phyloP scores from a whole-genome alignment of 1,140 invertebrate genomes.

The Drosophila ironensis region DNA sequence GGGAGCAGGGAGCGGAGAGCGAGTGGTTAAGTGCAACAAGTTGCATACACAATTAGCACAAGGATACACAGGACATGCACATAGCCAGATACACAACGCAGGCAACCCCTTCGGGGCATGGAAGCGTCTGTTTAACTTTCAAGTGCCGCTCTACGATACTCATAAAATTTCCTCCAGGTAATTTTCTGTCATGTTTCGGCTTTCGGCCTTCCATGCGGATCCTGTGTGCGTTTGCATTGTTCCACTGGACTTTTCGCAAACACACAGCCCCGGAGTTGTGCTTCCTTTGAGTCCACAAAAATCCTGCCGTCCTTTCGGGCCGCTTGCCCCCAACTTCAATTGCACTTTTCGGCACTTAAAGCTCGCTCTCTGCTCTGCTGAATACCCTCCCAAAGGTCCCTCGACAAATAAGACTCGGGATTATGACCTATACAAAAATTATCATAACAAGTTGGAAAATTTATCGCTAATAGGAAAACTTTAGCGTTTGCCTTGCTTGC shows the following conservation, averaged over 20 bases:
- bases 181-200: slow-evolving; percentile 60
- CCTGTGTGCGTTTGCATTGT: slow-evolving; percentile 42
- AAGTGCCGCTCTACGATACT: slow-evolving; percentile 73
- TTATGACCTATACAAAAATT: no score
- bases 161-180: slow-evolving; percentile 79
- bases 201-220: slow-evolving; percentile 1
- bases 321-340: slow-evolving; percentile 40
- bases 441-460: no score
- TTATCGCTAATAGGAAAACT: no score
- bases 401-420: no score
- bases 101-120: slow-evolving; percentile 41
- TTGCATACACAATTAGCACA: slow-evolving; percentile 78
- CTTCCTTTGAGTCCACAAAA: slow-evolving; percentile 22
- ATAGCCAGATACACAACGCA: slow-evolving; percentile 11
- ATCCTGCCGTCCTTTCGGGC: slow-evolving; percentile 13
- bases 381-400: no score
- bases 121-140: slow-evolving; percentile 77
- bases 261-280: slow-evolving; percentile 9
- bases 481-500: no score
- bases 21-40: slow-evolving; percentile 64
- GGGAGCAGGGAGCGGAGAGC: slow-evolving; percentile 28
- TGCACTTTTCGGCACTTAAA: slow-evolving; percentile 76
- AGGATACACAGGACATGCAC: slow-evolving; percentile 15
- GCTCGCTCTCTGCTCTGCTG: no score
- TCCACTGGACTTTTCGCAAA: slow-evolving; percentile 44